phyloP scores from a whole-genome alignment of 2,113 vertebrate species.

The Lanius collurio region DNA sequence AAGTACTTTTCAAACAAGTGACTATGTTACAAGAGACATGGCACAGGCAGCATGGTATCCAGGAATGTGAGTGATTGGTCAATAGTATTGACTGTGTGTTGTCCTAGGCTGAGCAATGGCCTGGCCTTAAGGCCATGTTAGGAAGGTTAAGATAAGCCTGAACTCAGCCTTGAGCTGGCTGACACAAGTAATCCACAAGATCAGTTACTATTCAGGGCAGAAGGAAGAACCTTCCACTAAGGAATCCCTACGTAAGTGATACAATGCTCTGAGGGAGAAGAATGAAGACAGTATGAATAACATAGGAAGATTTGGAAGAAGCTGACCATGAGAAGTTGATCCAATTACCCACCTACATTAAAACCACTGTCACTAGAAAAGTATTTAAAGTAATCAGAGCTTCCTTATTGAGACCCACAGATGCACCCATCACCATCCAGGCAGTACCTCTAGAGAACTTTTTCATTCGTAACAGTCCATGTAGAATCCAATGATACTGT shows the following conservation, averaged over 20 bases:
- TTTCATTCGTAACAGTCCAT: background rate
- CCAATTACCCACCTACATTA: background rate
- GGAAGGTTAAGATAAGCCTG: background rate
- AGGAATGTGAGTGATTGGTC: background rate
- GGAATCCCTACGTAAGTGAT: background rate
- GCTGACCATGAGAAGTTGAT: background rate
- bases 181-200: background rate
- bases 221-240: background rate
- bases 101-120: background rate
- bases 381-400: background rate
- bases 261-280: background rate
- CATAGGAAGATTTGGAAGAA: background rate
- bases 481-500: background rate
- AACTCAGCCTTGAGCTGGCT: background rate
- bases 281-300: background rate
- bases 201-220: rapidly evolving
- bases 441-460: background rate
- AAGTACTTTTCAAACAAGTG: background rate
- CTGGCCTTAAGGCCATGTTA: background rate
- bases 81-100: rapidly evolving
- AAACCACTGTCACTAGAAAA: background rate
- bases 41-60: background rate
- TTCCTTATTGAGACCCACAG: rapidly evolving
- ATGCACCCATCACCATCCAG: background rate
- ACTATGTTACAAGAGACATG: background rate